A percentile compares a stretch with the other conserved stretches of the same genome.
Evolutionary conservation across 2,113 vertebrate genomes (phyloP).

Genomic region (Psettodes erumei): DNA sequence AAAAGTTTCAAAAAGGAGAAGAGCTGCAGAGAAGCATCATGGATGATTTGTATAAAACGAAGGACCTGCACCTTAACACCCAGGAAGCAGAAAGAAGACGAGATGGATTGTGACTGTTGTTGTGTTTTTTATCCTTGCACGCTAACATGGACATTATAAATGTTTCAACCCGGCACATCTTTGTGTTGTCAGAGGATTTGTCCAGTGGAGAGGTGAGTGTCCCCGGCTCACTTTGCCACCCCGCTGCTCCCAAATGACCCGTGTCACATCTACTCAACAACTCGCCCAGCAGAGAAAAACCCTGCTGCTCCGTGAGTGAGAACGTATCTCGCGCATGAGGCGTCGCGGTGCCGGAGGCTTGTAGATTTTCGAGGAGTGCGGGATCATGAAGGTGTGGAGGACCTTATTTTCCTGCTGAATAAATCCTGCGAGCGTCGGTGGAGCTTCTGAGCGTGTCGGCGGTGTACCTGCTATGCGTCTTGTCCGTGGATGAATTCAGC

Average conservation of each 20-base stretch:
- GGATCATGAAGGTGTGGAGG: background rate
- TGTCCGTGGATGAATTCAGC: background rate
- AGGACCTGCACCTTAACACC: background rate
- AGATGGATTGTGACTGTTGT: background rate
- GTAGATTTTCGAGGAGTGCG: background rate
- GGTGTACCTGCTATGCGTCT: background rate
- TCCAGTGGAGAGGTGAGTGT: conserved; percentile 1
- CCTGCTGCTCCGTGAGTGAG: conserved; percentile 3
- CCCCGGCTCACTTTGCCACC: background rate
- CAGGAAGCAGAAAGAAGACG: background rate
- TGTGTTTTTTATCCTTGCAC: background rate
- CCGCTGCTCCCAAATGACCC: conserved; percentile 11
- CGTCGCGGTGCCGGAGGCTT: conserved; percentile 5
- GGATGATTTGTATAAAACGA: background rate
- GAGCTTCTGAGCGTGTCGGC: conserved; percentile 3
- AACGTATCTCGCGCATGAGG: background rate
- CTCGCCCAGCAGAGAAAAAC: background rate
- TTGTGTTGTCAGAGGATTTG: too few species aligned
- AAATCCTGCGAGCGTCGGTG: background rate
- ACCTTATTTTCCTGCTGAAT: background rate
- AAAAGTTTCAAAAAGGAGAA: conserved; percentile 1
- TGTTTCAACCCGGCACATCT: background rate
- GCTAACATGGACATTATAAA: background rate
- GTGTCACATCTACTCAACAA: conserved; percentile 5
- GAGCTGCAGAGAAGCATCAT: background rate